phyloP scores from a whole-genome alignment of 2,888 invertebrate genomes.

The Pristionchus fissidentatus region DNA sequence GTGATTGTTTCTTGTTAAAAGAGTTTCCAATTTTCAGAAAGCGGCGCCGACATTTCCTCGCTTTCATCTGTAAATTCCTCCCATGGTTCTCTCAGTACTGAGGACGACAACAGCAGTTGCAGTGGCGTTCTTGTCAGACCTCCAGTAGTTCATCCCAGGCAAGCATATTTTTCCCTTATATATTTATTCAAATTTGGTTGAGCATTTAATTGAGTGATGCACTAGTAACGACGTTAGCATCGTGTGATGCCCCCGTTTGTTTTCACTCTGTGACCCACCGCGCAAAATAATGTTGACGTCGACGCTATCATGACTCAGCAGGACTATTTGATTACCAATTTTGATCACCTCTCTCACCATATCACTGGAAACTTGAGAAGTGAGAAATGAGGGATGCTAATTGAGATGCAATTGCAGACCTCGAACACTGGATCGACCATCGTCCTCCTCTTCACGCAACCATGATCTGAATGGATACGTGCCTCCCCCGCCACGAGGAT shows the following conservation, averaged over 20 bases:
- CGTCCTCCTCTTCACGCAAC: not conserved
- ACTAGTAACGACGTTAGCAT: no score
- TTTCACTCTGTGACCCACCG: no score
- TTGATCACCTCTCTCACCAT: not conserved
- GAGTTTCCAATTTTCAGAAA: not conserved
- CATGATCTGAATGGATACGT: slow-evolving; percentile 43
- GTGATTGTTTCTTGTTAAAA: not conserved
- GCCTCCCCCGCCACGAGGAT: slow-evolving; percentile 33
- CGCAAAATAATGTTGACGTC: no score
- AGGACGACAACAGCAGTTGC: slow-evolving; percentile 41
- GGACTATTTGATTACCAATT: not conserved
- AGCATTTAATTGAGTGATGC: not conserved
- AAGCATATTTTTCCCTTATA: not conserved
- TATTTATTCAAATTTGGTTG: no score
- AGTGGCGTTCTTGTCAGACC: not conserved
- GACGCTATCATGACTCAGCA: no score
- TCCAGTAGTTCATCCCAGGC: slow-evolving; percentile 24
- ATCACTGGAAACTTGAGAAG: not conserved
- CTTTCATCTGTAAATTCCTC: slow-evolving; percentile 38
- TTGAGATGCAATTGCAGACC: not conserved
- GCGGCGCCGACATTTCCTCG: slow-evolving; percentile 32
- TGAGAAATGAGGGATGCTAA: not conserved
- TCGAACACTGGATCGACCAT: not conserved
- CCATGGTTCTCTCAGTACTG: slow-evolving; percentile 24
- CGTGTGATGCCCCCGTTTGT: no score